Conservation (phyloP, 2,797 vertebrate species). For the Urocyon cinereoargenteus region DNA sequence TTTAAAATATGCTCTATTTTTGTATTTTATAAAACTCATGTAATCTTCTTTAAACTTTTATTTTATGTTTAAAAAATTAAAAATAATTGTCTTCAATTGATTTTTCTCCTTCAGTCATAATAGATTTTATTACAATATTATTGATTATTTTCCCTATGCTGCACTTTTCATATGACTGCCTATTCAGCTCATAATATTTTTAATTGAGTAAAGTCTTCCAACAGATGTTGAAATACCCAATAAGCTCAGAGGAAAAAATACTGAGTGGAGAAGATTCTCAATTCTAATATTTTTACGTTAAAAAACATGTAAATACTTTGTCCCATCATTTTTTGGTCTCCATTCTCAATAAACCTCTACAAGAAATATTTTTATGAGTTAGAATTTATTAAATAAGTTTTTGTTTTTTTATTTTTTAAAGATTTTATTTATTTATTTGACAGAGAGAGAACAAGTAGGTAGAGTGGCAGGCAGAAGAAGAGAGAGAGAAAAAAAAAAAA, state of each 20-base stretch:
- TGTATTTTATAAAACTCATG: not conserved
- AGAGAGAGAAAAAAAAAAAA: no score
- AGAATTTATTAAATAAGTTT: not conserved
- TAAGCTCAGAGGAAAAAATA: not conserved
- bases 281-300: not conserved
- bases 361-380: not conserved
- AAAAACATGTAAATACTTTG: not conserved
- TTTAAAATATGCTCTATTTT: not conserved
- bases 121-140: not conserved
- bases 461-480: no score
- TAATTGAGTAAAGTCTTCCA: not conserved
- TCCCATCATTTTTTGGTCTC: not conserved
- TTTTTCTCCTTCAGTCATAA: not conserved
- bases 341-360: not conserved
- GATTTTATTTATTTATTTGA: no score
- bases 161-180: not conserved
- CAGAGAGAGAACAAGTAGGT: no score
- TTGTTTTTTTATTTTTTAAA: no score
- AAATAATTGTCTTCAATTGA: not conserved
- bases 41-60: not conserved
- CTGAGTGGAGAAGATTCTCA: not conserved
- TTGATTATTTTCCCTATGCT: not conserved
- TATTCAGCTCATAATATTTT: not conserved
- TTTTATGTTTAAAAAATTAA: not conserved
- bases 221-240: not conserved